Evolutionary conservation across 2,113 vertebrate species (phyloP).

Genomic region (Zeus faber): DNA sequence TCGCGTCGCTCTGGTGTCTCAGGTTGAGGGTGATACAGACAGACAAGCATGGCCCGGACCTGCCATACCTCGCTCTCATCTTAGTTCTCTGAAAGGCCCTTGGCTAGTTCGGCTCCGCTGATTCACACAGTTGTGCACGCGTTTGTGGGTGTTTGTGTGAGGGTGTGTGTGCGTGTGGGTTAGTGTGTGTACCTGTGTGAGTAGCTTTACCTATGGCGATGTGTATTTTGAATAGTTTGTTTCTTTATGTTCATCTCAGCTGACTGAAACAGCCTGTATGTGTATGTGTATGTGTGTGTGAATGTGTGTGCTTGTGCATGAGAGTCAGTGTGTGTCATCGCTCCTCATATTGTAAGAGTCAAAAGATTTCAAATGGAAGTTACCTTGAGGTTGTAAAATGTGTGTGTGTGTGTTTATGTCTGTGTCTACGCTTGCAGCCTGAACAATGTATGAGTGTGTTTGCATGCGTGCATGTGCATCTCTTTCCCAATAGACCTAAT

Average conservation of each 20-base stretch:
- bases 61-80: slow-evolving; percentile 29
- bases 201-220: no score
- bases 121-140: slow-evolving; percentile 18
- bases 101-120: slow-evolving; percentile 29
- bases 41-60: slow-evolving; percentile 32
- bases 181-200: background rate
- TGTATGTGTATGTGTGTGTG: slow-evolving; percentile 3
- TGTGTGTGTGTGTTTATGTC: slow-evolving; percentile 15
- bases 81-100: slow-evolving; percentile 39
- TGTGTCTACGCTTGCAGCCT: slow-evolving; percentile 23
- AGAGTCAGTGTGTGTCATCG: slow-evolving; percentile 8
- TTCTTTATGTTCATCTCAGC: slow-evolving; percentile 16
- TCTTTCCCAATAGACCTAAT: slow-evolving; percentile 57
- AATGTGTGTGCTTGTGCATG: background rate
- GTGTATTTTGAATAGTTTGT: no score
- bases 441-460: slow-evolving; percentile 1
- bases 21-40: slow-evolving; percentile 30
- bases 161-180: background rate
- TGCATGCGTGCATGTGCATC: slow-evolving; percentile 32
- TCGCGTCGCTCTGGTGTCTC: slow-evolving; percentile 9
- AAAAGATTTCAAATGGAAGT: no score
- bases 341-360: no score
- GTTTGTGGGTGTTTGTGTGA: slow-evolving; percentile 11
- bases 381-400: no score
- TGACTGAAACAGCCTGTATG: background rate